Base-by-base conservation (phyloP, 1,140 invertebrate genomes). In the Aphelenchoides avenae region DNA sequence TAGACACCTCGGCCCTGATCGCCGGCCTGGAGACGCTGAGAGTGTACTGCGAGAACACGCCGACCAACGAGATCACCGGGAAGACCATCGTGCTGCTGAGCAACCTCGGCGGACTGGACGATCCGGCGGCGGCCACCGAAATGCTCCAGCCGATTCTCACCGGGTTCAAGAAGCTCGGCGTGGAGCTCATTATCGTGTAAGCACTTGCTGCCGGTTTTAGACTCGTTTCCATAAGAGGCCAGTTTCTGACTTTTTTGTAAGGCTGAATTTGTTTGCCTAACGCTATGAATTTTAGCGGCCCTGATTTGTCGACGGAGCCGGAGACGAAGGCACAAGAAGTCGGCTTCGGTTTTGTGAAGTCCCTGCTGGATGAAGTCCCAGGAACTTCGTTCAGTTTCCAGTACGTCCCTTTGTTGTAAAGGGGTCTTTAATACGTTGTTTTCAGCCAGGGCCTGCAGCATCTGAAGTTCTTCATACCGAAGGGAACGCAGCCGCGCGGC, bases 401-500 rank as follows among this genome's bases (percentile, higher is more conserved):
- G 57, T 60, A 13, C 18, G 34, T 36, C 34, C 13, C 18, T 13
- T 13, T n/a, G 18, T 36, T 13, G 13, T 36, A 13, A 36, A 18
- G 18, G 18, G 13, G 13, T 36, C 18, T 36, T n/a, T 36, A 13
- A 36, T 36, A 13, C 13, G 57, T 57, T 27, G 20, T 33, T 48
- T 60, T 20, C 26, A 60, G 57, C 24, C 55, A 60, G n/a, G 36
- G 57, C 18, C 57, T 64, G n/a, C 63, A 54, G 15, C 61, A 60
- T 18, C 33, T 60, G 6, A 33, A 65, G 48, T 59, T 60, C 26
- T 60, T 60, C 36, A 62, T 60, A 33, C 56, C 57, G 27, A 60
- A 60, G 52, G 22, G 22, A 0, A 26, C 37, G 3, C 61, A 57
- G 5, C 59, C 57, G 5, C 61, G 59, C 31, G 57, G 57, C 5